A percentile compares a stretch with the other conserved stretches of the same genome.
Evolutionary conservation across 2,797 vertebrate genomes (phyloP).

Genomic region (Kryptopterus vitreolus): DNA sequence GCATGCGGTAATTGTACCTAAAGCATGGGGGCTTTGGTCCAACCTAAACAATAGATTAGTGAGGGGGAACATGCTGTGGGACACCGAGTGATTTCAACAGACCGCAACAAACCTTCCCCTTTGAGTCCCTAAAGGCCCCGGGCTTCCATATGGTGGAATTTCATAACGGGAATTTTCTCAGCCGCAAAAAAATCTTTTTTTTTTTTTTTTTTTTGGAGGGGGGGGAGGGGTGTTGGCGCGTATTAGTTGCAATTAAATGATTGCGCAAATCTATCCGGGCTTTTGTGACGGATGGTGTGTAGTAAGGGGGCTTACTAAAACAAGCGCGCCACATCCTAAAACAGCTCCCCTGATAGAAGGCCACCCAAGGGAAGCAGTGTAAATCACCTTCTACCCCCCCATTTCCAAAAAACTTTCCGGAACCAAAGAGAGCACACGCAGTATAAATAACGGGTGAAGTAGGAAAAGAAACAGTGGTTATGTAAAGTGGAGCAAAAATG

Average conservation of each 20-base stretch:
- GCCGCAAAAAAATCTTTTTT: too few relatives aligned
- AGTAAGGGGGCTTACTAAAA: conserved; percentile 43
- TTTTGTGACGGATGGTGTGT: conserved; percentile 26
- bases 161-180: conserved; percentile 23
- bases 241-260: conserved; percentile 49
- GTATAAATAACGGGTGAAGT: conserved; percentile 65
- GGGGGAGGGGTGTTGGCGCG: too few relatives aligned
- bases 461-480: conserved; percentile 43
- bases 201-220: too few relatives aligned
- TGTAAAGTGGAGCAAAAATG: conserved; percentile 21
- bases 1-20: conserved; percentile 46
- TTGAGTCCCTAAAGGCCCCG: conserved; percentile 40
- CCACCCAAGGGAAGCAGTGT: conserved; percentile 62
- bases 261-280: conserved; percentile 30
- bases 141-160: conserved; percentile 21
- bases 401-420: conserved; percentile 70
- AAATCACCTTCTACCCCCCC: conserved; percentile 64
- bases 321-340: conserved; percentile 44
- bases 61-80: conserved; percentile 44
- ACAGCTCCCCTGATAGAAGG: conserved; percentile 39
- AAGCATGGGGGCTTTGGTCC: conserved; percentile 43
- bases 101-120: conserved; percentile 32
- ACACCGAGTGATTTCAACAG: conserved; percentile 31
- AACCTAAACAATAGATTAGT: conserved; percentile 56
- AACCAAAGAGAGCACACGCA: conserved; percentile 61